phyloP scores from a whole-genome alignment of 2,888 invertebrate species.

The Caenorhabditis parvicauda region DNA sequence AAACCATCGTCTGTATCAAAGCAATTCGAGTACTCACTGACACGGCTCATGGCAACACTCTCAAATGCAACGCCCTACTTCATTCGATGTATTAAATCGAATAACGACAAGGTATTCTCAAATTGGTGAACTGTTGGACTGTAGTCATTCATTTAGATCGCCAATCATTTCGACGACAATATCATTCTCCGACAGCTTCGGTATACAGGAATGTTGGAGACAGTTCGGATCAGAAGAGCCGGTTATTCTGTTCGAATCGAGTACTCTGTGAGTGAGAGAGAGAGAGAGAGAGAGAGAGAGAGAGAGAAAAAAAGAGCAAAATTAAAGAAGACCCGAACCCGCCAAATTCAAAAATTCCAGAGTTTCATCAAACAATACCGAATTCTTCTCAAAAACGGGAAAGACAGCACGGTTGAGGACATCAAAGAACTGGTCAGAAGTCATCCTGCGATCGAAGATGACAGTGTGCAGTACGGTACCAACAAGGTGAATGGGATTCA shows the following conservation, averaged over 20 bases:
- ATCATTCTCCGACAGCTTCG: conserved; percentile 85
- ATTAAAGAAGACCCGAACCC: neutral
- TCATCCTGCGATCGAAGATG: conserved; percentile 79
- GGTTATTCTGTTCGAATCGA: conserved; percentile 90
- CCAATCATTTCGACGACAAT: conserved; percentile 88
- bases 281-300: too few species aligned
- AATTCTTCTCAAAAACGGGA: conserved; percentile 82
- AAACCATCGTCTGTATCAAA: conserved; percentile 83
- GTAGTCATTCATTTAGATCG: conserved; percentile 68
- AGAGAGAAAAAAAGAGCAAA: neutral
- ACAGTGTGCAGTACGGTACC: conserved; percentile 84
- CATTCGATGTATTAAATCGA: conserved; percentile 90
- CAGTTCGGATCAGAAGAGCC: conserved; percentile 87
- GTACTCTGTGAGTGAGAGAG: conserved; percentile 72
- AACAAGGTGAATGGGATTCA: conserved; percentile 72
- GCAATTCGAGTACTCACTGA: conserved; percentile 84
- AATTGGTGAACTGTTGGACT: neutral
- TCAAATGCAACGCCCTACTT: conserved; percentile 85
- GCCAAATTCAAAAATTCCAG: conserved; percentile 45
- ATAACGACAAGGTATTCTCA: conserved; percentile 76
- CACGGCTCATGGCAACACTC: conserved; percentile 86
- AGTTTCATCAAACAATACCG: conserved; percentile 90
- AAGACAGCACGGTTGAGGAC: conserved; percentile 80
- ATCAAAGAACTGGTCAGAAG: conserved; percentile 78
- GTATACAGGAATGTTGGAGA: conserved; percentile 95